phyloP scores from a whole-genome alignment of 2,888 invertebrate genomes.

The Epinotia brunnichana region DNA sequence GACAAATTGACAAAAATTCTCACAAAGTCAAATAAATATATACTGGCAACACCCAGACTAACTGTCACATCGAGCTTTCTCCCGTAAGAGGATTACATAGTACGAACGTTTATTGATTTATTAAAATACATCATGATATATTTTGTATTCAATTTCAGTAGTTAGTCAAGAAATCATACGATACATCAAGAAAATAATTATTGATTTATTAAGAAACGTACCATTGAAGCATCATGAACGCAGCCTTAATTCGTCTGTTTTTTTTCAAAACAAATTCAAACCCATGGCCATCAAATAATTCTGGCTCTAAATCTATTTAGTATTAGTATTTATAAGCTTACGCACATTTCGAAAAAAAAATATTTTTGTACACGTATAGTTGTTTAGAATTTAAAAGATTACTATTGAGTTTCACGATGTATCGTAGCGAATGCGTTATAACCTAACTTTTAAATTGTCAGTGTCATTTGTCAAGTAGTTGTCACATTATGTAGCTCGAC shows the following conservation, averaged over 20 bases:
- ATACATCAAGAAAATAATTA: background rate
- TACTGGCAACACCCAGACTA: slow-evolving; percentile 31
- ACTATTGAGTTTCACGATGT: background rate
- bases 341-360: no score
- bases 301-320: no score
- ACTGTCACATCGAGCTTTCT: slow-evolving; percentile 29
- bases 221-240: background rate
- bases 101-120: slow-evolving; percentile 8
- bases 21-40: slow-evolving; percentile 13
- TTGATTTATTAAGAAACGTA: no score
- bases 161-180: background rate
- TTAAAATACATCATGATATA: background rate
- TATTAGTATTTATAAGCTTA: no score
- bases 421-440: background rate
- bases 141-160: background rate
- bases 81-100: background rate
- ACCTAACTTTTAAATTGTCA: slow-evolving; percentile 17
- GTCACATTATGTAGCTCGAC: background rate
- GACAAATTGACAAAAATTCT: slow-evolving; percentile 24
- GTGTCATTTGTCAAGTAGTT: slow-evolving; percentile 4
- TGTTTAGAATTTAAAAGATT: no score
- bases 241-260: background rate
- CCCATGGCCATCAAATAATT: no score
- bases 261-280: background rate
- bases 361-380: no score